Conservation (phyloP, 92 coral and sea anemone species). For the Pocillopora meandrina region DNA sequence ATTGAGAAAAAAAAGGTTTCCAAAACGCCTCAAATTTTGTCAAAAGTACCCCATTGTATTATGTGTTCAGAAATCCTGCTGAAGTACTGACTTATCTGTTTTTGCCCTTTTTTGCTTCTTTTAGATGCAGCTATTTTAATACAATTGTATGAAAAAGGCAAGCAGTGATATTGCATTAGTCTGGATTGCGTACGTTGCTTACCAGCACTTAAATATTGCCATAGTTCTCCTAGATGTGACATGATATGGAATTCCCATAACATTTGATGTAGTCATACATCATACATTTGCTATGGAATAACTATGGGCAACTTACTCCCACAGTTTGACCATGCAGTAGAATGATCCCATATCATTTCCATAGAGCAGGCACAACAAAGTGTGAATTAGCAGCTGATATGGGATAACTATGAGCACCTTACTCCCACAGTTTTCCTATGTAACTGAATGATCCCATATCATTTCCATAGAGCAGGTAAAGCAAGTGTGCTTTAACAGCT, state of each 20-base stretch:
- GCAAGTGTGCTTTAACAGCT: constrained; percentile 17
- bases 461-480: constrained; percentile 27
- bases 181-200: no score
- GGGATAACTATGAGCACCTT: constrained; percentile 21
- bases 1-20: constrained; percentile 8
- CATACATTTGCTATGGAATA: no score
- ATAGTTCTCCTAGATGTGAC: no score
- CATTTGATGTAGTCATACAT: no score
- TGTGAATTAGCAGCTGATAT: constrained; percentile 19
- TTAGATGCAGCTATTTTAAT: background rate
- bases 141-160: background rate
- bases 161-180: no score
- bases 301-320: background rate
- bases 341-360: constrained; percentile 19
- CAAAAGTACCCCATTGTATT: constrained; percentile 18
- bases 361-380: constrained; percentile 24
- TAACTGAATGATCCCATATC: constrained; percentile 17
- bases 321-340: background rate
- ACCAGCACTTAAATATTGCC: no score
- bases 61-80: constrained; percentile 20
- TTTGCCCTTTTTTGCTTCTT: constrained; percentile 2
- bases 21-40: constrained; percentile 24
- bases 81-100: constrained; percentile 19
- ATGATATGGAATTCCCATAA: no score
- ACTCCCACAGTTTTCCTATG: constrained; percentile 24